A percentile compares a stretch with the other conserved stretches of the same genome.
phyloP scores from a whole-genome alignment of 2,113 vertebrate genomes.

The Hystrix cristata region DNA sequence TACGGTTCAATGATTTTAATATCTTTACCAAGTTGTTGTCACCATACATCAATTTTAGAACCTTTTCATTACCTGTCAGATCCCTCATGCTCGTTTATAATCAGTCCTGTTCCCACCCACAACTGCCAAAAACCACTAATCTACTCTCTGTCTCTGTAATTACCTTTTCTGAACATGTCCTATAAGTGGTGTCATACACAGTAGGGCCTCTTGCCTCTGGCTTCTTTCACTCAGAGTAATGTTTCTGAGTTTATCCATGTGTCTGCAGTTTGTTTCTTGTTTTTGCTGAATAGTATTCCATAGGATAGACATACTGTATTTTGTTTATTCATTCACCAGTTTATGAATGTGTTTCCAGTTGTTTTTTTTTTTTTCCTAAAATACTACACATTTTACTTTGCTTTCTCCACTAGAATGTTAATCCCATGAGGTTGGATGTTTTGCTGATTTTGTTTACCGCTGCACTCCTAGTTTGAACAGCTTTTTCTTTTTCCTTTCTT shows the following conservation, averaged over 20 bases:
- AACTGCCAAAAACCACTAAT: neutral
- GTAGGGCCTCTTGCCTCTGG: neutral
- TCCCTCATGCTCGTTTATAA: neutral
- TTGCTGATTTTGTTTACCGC: neutral
- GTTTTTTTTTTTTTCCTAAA: neutral
- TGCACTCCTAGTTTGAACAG: neutral
- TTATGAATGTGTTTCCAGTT: neutral
- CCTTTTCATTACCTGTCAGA: neutral
- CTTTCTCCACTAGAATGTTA: neutral
- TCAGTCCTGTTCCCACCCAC: neutral
- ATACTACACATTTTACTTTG: neutral
- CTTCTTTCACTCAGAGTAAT: neutral
- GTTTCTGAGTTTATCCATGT: neutral
- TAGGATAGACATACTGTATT: neutral
- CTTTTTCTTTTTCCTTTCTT: neutral
- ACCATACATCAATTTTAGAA: neutral
- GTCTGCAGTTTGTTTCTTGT: neutral
- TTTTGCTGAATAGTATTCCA: neutral
- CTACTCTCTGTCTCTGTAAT: neutral
- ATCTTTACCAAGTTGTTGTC: neutral
- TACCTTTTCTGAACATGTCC: neutral
- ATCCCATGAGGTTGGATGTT: neutral
- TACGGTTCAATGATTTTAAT: neutral
- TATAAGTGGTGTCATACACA: neutral
- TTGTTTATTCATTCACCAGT: slow-evolving; percentile 31